A percentile compares a stretch with the other conserved stretches of the same genome.
phyloP scores from a whole-genome alignment of 1,140 invertebrate genomes.

The Anoplophora glabripennis region DNA sequence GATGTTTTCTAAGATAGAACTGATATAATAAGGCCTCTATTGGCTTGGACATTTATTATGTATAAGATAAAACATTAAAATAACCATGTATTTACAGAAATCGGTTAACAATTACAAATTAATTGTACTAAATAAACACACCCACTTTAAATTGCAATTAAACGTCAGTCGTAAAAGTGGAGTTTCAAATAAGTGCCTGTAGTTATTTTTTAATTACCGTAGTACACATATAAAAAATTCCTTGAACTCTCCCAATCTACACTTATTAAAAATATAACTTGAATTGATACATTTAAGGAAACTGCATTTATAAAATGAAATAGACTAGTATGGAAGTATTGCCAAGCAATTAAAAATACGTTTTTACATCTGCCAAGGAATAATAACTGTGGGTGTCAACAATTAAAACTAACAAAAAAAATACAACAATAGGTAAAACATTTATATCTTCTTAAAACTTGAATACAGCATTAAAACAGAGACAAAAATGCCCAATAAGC shows the following conservation, averaged over 20 bases:
- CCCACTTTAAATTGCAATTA: constrained; percentile 21
- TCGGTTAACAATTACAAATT: constrained; percentile 35
- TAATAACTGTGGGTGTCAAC: constrained; percentile 12
- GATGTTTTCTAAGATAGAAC: constrained; percentile 34
- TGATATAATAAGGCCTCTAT: constrained; percentile 46
- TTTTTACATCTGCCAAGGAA: background rate
- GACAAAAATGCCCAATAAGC: constrained; percentile 40
- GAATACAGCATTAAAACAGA: constrained; percentile 30
- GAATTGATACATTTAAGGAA: background rate
- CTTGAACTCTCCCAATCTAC: no score
- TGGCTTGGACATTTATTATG: constrained; percentile 43
- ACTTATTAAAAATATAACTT: no score
- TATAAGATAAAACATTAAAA: constrained; percentile 37
- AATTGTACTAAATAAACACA: constrained; percentile 34
- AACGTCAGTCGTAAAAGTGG: no score
- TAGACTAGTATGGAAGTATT: constrained; percentile 41
- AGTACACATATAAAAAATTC: no score
- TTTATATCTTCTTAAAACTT: constrained; percentile 17
- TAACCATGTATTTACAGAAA: constrained; percentile 34
- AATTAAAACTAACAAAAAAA: constrained; percentile 23
- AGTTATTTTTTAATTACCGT: no score
- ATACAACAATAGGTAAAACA: constrained; percentile 28
- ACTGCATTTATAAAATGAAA: constrained; percentile 1
- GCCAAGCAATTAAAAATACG: constrained; percentile 23
- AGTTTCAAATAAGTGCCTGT: no score